Percentiles rank a stretch among this genome's conserved stretches.
These are phyloP conservation scores for Acrobasis repandana DNA, from an alignment of 2,888 invertebrate genomes.

Conservation along the genomic window DNA sequence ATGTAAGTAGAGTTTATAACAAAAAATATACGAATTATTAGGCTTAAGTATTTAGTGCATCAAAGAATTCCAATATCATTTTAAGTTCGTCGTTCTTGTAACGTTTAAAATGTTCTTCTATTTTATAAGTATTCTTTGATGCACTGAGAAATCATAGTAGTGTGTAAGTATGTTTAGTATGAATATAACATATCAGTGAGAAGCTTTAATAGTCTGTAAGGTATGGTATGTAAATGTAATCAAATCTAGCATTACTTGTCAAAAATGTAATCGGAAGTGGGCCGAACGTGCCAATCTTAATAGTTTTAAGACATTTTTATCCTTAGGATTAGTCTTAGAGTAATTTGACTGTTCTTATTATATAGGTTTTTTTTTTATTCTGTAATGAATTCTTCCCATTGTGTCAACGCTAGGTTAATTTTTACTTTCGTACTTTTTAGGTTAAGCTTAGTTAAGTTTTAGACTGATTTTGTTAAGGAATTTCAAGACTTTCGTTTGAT, in stretches of 20 bases:
- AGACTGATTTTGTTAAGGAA: constrained; percentile 73
- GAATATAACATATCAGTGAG: constrained; percentile 42
- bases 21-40: constrained; percentile 12
- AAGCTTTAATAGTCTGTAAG: constrained; percentile 67
- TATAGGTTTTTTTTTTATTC: constrained; percentile 35
- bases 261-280: constrained; percentile 50
- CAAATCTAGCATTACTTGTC: constrained; percentile 33
- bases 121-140: constrained; percentile 1
- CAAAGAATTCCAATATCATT: not conserved
- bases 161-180: constrained; percentile 24
- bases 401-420: constrained; percentile 50
- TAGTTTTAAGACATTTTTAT: constrained; percentile 3
- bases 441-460: constrained; percentile 41
- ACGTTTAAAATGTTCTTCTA: not conserved
- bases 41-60: not conserved
- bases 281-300: constrained; percentile 75
- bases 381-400: constrained; percentile 60
- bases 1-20: constrained; percentile 34
- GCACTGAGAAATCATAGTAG: not conserved
- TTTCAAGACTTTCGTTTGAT: constrained; percentile 81
- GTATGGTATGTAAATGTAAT: constrained; percentile 30
- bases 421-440: constrained; percentile 39
- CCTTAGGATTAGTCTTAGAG: not conserved
- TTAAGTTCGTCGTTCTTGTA: not conserved
- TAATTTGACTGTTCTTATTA: constrained; percentile 30